A percentile compares a stretch with the other conserved stretches of the same genome.
phyloP scores from a whole-genome alignment of 1,140 invertebrate species.

The Zaprionus taronus region DNA sequence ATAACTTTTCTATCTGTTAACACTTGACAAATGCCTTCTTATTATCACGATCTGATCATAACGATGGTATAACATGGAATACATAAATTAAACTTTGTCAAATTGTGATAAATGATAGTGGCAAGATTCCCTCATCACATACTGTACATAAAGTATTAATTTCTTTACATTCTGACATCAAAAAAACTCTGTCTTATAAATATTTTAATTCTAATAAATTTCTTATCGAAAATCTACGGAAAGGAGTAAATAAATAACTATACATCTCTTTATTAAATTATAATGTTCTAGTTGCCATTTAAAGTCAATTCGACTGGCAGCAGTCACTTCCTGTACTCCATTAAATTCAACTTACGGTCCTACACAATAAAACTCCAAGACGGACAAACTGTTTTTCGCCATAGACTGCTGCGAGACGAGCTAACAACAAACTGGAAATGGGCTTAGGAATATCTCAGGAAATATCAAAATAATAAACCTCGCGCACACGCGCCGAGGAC shows the following conservation, averaged over 20 bases:
- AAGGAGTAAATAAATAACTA: background rate
- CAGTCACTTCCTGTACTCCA: constrained; percentile 44
- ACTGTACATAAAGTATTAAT: too few relatives aligned
- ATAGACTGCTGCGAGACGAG: constrained; percentile 18
- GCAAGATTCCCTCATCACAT: too few relatives aligned
- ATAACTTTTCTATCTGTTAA: too few relatives aligned
- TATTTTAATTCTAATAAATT: too few relatives aligned
- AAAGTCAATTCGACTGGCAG: background rate
- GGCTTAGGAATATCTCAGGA: constrained; percentile 52
- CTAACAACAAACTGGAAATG: constrained; percentile 27
- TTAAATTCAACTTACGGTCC: constrained; percentile 44
- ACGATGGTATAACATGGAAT: too few relatives aligned
- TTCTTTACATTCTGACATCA: too few relatives aligned
- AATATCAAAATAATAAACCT: constrained; percentile 75
- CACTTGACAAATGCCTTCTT: too few relatives aligned
- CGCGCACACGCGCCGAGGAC: constrained; percentile 53
- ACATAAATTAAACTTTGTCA: too few relatives aligned
- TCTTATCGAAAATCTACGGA: too few relatives aligned
- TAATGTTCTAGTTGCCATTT: background rate
- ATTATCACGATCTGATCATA: too few relatives aligned
- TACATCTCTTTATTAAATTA: background rate
- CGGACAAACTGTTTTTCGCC: constrained; percentile 37
- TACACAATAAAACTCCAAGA: constrained; percentile 30
- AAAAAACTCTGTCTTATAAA: too few relatives aligned
- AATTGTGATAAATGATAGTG: too few relatives aligned